Evolutionary conservation across 2,113 vertebrate genomes (phyloP), one percentile per base, ranked within the genome.

Genomic region (Stigmatopora argus): DNA sequence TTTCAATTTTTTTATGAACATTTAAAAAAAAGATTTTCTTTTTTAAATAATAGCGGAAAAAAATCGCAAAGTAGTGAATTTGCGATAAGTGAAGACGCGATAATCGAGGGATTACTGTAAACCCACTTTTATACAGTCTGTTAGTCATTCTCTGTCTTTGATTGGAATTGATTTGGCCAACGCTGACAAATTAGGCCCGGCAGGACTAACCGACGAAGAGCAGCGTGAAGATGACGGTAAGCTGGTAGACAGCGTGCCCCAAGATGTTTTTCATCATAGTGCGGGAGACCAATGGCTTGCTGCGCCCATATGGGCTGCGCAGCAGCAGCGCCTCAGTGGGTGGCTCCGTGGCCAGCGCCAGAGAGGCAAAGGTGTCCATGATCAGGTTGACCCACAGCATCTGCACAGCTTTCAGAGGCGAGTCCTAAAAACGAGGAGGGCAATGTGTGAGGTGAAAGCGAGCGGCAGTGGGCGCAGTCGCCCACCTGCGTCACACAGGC

Each of bases 251-350:
- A 0, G 90, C 94, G 47, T 99, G 96, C 44, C 96, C 97, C 76
- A 98, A 87, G 83, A 98, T 99, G 81, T 99, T 99, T 88, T 98
- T 99, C 96, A 98, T 98, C 97, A 99, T 99, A 1, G 96, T 99
- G 67, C 94, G 93, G 62, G 96, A 98, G 83, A 99, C 95, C 78
- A 99, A 90, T 44, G 97, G 96, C 85, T 99, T 98, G 75, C 95
- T 94, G 87, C 97, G 94, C 52, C 96, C 97, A 17, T 99, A 98
- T 8, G 97, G 97, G 80, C 93, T 95, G 73, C 97, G 82, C 69
- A 98, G 88, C 78, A 99, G 88, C 66, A 99, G 91, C 3, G 94
- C 85, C 78, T 99, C 97, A 0, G 96, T 98, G 5, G 97, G 97
- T 13, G 96, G 96, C 82, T 99, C 97, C 0, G 97, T 99, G 70